Base-by-base conservation (phyloP, 2,888 invertebrate genomes). In the Uropetala carovei region DNA sequence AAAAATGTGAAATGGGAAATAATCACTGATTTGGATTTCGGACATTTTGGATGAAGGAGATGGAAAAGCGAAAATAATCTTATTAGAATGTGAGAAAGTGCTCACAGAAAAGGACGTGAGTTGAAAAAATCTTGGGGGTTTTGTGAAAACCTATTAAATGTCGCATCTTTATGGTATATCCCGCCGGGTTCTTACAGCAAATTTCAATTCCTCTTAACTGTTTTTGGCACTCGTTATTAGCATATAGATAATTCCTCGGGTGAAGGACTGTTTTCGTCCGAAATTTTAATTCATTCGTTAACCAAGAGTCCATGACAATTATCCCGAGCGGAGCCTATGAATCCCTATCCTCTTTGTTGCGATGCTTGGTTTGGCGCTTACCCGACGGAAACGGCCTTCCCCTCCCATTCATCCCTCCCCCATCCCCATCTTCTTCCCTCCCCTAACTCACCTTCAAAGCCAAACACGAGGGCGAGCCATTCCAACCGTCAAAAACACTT, bases 281-380 rank as follows among this genome's bases (percentile, higher is more conserved):
- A 27, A 75, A 75, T 75, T 75, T 75, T 27, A 27, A 75, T 75
- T 75, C 75, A 75, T 13, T 27, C 75, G 75, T 75, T 75, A 75
- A 9, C 10, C 75, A 43, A 14, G 75, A 75, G 75, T 22, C 75
- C 75, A 27, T 75, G 27, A 75, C 75, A 75, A 75, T 75, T 75
- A 75, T 75, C 27, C 75, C 75, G 13, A 75, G 22, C 4, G 10
- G 75, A 27, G 10, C 27, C 27, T 27, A 75, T 75, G 75, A 43
- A 43, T 43, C 43, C 43, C 43, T 43, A 43, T 43, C 43, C 43
- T 43, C 43, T 5, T 43, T 43, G 75, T 75, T 27, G 75, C 27
- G 27, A 13, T 13, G 22, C 22, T 75, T 75, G 27, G 13, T 27
- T 27, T 75, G 13, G 75, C 27, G 75, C 22, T 75, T 13, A 27